phyloP scores from a whole-genome alignment of 2,113 vertebrate species.

The Tichodroma muraria region DNA sequence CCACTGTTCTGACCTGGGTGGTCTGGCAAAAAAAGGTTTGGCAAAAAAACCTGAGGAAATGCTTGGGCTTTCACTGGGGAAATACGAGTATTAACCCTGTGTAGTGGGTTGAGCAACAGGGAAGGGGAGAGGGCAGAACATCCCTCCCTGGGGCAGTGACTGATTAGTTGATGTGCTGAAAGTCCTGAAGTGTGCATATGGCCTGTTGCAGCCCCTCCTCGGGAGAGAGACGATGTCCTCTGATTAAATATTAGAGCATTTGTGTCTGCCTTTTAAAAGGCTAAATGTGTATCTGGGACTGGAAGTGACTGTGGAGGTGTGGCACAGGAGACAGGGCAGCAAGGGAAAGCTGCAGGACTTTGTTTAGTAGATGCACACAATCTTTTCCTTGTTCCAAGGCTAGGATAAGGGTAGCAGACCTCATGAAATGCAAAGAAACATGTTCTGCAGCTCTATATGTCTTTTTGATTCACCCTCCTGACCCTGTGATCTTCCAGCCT shows the following conservation, averaged over 20 bases:
- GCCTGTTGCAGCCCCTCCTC: background rate
- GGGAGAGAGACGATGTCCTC: background rate
- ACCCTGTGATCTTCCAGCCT: background rate
- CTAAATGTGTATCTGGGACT: background rate
- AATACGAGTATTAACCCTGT: background rate
- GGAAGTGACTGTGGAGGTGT: background rate
- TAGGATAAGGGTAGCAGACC: background rate
- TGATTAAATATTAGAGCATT: background rate
- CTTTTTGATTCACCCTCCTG: background rate
- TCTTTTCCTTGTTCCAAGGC: background rate
- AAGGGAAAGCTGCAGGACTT: background rate
- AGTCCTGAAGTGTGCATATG: background rate
- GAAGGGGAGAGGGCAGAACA: background rate
- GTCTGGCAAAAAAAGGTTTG: too few relatives aligned
- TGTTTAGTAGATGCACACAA: background rate
- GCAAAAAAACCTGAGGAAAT: fast-evolving
- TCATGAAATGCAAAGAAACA: background rate
- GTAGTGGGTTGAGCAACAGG: background rate
- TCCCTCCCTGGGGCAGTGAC: background rate
- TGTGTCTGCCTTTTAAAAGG: background rate
- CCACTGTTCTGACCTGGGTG: background rate
- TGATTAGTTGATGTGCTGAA: background rate
- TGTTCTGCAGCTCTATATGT: background rate
- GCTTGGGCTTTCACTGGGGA: background rate
- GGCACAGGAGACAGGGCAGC: background rate